Conservation (phyloP, 2,888 invertebrate species). For the Dasysyrphus tricinctus region DNA sequence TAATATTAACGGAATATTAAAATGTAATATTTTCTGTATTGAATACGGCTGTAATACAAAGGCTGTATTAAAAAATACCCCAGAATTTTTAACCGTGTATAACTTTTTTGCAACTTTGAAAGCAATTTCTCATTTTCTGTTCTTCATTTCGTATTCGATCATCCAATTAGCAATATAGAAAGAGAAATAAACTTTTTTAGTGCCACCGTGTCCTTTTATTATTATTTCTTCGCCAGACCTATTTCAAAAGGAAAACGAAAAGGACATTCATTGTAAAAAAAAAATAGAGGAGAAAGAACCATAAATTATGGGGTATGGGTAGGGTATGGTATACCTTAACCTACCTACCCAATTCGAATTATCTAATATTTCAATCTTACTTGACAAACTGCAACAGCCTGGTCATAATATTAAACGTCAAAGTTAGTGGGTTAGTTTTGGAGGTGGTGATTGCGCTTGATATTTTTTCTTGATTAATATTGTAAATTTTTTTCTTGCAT, state of each 20-base stretch:
- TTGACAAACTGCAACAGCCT: constrained; percentile 50
- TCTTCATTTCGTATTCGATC: constrained; percentile 29
- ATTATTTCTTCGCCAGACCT: constrained; percentile 6
- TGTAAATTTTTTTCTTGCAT: constrained; percentile 25
- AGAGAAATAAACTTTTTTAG: constrained; percentile 37
- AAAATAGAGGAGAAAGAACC: background rate
- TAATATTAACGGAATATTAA: too few species aligned
- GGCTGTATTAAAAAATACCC: too few species aligned
- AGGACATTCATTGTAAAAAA: constrained; percentile 60
- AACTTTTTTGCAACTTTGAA: constrained; percentile 55
- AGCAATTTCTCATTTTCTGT: constrained; percentile 25
- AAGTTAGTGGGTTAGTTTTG: constrained; percentile 6
- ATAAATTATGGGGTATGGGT: constrained; percentile 55
- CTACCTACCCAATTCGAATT: constrained; percentile 47
- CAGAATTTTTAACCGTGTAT: too few species aligned
- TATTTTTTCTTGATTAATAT: constrained; percentile 31
- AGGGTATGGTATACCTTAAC: background rate
- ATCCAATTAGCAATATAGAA: constrained; percentile 57
- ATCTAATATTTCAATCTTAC: constrained; percentile 69
- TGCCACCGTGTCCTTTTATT: constrained; percentile 28
- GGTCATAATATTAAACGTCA: constrained; percentile 3
- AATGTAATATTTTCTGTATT: too few species aligned
- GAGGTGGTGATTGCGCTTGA: background rate
- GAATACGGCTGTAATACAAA: too few species aligned
- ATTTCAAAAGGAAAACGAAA: background rate